These are phyloP conservation scores for Temnothorax rugatulus DNA, from an alignment of 2,888 invertebrate species.

Conservation along the genomic window DNA sequence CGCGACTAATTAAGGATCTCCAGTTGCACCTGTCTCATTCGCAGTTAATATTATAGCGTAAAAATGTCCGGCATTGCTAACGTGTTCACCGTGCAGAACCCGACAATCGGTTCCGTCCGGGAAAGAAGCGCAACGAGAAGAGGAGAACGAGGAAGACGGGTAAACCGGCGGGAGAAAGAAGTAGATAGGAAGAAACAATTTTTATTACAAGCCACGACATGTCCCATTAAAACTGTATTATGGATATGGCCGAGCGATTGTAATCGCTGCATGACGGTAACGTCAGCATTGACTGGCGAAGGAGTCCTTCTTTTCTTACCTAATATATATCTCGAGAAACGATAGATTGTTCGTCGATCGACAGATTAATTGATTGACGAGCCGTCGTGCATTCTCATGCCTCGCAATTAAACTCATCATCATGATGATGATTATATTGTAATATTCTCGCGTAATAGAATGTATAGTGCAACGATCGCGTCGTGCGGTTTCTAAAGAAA, in stretches of 20 bases:
- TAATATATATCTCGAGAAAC: slow-evolving; percentile 22
- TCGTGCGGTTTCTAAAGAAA: slow-evolving; percentile 13
- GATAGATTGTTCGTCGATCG: slow-evolving; percentile 20
- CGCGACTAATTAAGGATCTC: slow-evolving; percentile 37
- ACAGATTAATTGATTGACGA: slow-evolving; percentile 38
- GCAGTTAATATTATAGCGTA: slow-evolving; percentile 62
- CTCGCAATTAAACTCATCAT: slow-evolving; percentile 47
- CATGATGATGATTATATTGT: slow-evolving; percentile 38
- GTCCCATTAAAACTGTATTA: slow-evolving; percentile 62
- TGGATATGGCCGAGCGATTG: slow-evolving; percentile 47
- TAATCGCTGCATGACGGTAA: slow-evolving; percentile 50
- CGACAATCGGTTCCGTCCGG: slow-evolving; percentile 7
- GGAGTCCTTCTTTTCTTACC: slow-evolving; percentile 3
- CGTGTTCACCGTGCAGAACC: slow-evolving; percentile 18
- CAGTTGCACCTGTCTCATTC: slow-evolving; percentile 63
- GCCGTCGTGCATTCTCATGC: slow-evolving; percentile 50
- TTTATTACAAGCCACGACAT: slow-evolving; percentile 33
- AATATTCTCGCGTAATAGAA: slow-evolving; percentile 46
- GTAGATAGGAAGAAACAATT: not conserved
- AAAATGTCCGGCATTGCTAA: slow-evolving; percentile 51
- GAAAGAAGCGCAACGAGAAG: slow-evolving; percentile 2
- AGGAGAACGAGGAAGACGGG: not conserved
- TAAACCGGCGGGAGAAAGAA: slow-evolving; percentile 4
- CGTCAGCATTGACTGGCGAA: not conserved
- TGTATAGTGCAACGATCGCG: slow-evolving; percentile 37